Conservation (phyloP, 2,888 invertebrate species). For the Anticlea derivata region DNA sequence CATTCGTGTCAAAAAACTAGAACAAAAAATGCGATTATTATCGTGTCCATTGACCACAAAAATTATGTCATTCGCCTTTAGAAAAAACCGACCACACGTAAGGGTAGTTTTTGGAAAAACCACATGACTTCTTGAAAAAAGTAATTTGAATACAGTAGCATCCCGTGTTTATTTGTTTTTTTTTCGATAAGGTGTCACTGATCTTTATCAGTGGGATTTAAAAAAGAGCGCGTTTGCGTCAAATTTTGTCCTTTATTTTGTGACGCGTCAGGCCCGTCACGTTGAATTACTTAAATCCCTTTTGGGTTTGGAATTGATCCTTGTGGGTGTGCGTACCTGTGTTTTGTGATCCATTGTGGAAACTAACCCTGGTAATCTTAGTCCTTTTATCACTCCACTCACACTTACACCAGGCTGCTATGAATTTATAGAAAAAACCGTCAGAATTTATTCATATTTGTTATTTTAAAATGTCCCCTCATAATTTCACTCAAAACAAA, state of each 20-base stretch:
- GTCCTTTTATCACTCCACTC: too few relatives aligned
- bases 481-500: too few relatives aligned
- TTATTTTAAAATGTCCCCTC: too few relatives aligned
- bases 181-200: conserved; percentile 73
- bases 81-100: conserved; percentile 67
- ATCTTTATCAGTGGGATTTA: conserved; percentile 80
- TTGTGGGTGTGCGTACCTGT: conserved; percentile 55
- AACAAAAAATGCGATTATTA: conserved; percentile 39
- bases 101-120: conserved; percentile 67
- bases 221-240: conserved; percentile 71
- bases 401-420: too few relatives aligned
- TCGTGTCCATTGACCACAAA: conserved; percentile 56
- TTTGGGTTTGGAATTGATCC: conserved; percentile 67
- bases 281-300: conserved; percentile 79
- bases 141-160: conserved; percentile 81
- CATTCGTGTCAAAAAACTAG: too few relatives aligned
- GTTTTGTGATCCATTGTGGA: conserved; percentile 24
- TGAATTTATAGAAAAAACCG: too few relatives aligned
- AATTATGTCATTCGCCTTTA: conserved; percentile 57
- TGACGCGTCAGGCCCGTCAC: conserved; percentile 72
- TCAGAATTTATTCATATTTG: too few relatives aligned
- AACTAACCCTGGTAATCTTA: too few relatives aligned
- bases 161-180: conserved; percentile 58
- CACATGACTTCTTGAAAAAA: conserved; percentile 59
- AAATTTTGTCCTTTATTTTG: conserved; percentile 57